Evolutionary conservation across 2,888 invertebrate species (phyloP).

Genomic region (Melipona beecheii): DNA sequence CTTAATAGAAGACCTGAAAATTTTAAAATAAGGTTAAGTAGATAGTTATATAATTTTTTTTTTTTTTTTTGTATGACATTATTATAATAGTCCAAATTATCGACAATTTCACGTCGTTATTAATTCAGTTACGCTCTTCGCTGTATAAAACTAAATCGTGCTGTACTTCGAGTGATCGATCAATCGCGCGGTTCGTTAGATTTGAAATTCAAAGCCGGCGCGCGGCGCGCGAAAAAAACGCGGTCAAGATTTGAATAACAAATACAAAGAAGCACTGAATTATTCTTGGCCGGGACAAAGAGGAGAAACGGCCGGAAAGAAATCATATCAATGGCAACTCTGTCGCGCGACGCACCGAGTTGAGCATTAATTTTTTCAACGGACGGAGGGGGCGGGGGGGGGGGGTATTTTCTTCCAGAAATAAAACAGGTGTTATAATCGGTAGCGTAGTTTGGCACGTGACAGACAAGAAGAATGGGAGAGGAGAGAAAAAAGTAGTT

Average conservation of each 20-base stretch:
- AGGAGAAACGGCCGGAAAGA: neutral
- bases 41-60: no score
- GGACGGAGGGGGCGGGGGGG: no score
- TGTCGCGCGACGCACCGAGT: neutral
- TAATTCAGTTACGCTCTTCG: no score
- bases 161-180: conserved; percentile 36
- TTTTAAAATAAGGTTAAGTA: no score
- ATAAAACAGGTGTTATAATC: neutral
- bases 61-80: no score
- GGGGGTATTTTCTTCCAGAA: neutral
- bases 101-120: no score
- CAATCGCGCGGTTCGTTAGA: conserved; percentile 18
- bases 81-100: no score
- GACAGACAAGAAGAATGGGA: conserved; percentile 10
- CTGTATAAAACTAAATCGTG: neutral
- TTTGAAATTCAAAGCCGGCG: conserved; percentile 40
- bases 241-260: conserved; percentile 40
- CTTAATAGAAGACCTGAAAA: no score
- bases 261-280: conserved; percentile 19
- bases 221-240: conserved; percentile 21
- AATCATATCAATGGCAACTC: neutral
- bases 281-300: conserved; percentile 14
- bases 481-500: conserved; percentile 27
- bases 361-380: neutral
- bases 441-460: neutral